Percentiles rank a stretch among this genome's conserved stretches.
Conservation (phyloP, 2,797 vertebrate genomes). For the Sphenopsis melanotis region DNA sequence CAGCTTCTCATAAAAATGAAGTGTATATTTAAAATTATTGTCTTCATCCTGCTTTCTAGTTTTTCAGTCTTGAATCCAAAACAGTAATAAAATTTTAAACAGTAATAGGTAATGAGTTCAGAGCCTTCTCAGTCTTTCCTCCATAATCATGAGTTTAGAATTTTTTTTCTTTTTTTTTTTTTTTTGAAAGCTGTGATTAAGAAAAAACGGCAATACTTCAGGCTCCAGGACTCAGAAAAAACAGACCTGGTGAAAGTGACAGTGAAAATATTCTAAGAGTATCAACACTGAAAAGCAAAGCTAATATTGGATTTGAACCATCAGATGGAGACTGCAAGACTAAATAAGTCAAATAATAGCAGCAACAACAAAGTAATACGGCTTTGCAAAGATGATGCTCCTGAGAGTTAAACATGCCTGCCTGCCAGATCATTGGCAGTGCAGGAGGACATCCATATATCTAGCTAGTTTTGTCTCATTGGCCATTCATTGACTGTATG, state of each 20-base stretch:
- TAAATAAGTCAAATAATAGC: neutral
- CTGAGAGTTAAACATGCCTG: conserved; percentile 24
- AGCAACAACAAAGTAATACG: neutral
- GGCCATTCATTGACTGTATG: conserved; percentile 41
- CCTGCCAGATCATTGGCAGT: conserved; percentile 11
- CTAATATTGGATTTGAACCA: neutral
- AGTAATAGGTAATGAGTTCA: neutral
- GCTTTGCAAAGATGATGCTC: neutral
- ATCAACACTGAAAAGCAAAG: neutral
- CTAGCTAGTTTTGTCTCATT: conserved; percentile 49
- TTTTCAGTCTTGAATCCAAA: neutral
- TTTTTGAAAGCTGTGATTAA: neutral
- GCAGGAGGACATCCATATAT: conserved; percentile 17
- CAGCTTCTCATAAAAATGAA: conserved; percentile 6
- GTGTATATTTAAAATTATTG: neutral
- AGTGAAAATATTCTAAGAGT: neutral
- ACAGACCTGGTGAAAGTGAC: neutral
- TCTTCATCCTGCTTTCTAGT: neutral
- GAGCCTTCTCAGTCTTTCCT: neutral
- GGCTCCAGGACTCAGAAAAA: neutral
- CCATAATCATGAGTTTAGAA: neutral
- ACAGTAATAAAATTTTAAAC: conserved; percentile 15
- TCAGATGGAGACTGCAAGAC: neutral
- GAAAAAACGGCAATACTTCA: neutral
- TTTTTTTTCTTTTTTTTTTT: too few species aligned